Evolutionary conservation across 2,797 vertebrate genomes (phyloP).

Genomic region (Hippoglossus hippoglossus): DNA sequence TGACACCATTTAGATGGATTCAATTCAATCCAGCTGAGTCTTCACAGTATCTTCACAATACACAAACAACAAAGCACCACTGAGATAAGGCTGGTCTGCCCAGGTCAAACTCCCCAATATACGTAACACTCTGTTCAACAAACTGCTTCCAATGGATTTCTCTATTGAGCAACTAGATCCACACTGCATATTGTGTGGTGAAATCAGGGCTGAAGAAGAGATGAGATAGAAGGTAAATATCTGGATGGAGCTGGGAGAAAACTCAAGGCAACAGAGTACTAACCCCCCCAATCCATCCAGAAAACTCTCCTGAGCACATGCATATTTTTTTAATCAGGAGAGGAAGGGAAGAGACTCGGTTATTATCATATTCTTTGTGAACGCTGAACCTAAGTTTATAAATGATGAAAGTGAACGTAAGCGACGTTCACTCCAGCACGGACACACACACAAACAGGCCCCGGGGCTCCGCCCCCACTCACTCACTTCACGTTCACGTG

Average conservation of each 20-base stretch:
- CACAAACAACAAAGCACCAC: constrained; percentile 17
- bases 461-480: too few relatives aligned
- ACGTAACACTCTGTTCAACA: constrained; percentile 6
- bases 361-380: too few relatives aligned
- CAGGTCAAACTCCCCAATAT: constrained; percentile 30
- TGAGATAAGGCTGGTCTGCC: constrained; percentile 19
- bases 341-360: too few relatives aligned
- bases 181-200: constrained; percentile 24
- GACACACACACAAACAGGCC: too few relatives aligned
- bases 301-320: too few relatives aligned
- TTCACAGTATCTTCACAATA: constrained; percentile 4
- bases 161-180: background rate
- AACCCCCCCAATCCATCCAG: too few relatives aligned
- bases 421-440: too few relatives aligned
- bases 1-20: constrained; percentile 34
- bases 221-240: constrained; percentile 60
- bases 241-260: constrained; percentile 31
- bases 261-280: too few relatives aligned
- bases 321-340: too few relatives aligned
- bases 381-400: too few relatives aligned
- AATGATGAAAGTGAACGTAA: too few relatives aligned
- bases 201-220: constrained; percentile 26
- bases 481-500: too few relatives aligned
- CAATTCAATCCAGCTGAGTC: constrained; percentile 33
- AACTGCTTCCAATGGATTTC: constrained; percentile 13